Base-by-base conservation (phyloP, 2,113 vertebrate genomes). In the Oryzias curvinotus region DNA sequence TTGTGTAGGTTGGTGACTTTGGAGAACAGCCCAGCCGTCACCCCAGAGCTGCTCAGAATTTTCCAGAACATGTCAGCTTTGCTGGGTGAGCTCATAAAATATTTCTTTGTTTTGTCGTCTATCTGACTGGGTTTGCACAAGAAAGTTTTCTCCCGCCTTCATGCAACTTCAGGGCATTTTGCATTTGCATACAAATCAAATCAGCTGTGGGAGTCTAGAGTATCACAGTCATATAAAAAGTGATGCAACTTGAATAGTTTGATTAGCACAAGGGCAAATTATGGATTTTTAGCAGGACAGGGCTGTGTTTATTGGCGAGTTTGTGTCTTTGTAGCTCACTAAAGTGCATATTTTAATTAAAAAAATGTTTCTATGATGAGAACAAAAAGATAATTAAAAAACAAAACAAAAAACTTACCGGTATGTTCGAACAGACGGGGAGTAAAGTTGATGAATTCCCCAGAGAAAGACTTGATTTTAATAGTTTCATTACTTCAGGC, bases 31-130 rank as follows among this genome's bases (percentile, higher is more conserved):
- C 94, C 95, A 5, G 93, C 91, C 74, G 86, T 97, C 79, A 96
- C 94, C 52, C 93, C 94, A 1, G 96, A 98, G 75, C 92, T 98
- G 53, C 92, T 98, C 73, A 90, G 94, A 85, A 92, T 98, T 84
- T 99, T 98, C 92, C 95, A 97, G 81, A 99, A 99, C 83, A 99
- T 98, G 97, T 92, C 95, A 25, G 83, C 96, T 30, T 91, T 99
- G 84, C 90, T 98, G 56, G 97, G 97, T 99, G 88, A 91, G 95
- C 80, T 25, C 13, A 23, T 47, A 63, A 44, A 19, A 47, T 8
- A 58, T 68, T 69, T 65, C 47, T 75, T 52, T 50, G 12, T 42
- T 14, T 64, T 15, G 16, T 52, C 1, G 30, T 68, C 1, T 62
- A 0, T 54, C 8, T 45, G 6, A 7, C 0, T 43, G n/a, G 13